Conservation (phyloP, 2,113 vertebrate genomes). For the Cercocebus atys region DNA sequence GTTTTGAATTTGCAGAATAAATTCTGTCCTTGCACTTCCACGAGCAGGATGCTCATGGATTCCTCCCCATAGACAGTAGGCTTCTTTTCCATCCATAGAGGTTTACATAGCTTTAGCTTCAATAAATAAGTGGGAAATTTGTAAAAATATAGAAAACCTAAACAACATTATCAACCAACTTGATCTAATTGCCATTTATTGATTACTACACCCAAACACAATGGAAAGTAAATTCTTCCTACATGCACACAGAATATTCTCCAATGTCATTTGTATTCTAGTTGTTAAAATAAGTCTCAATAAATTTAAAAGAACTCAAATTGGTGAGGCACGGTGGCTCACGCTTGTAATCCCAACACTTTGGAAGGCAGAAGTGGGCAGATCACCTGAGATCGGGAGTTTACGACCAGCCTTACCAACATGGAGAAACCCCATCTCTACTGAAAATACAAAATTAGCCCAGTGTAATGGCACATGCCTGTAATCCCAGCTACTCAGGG, state of each 20-base stretch:
- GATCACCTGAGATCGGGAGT: too few relatives aligned
- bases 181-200: neutral
- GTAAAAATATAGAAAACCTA: too few relatives aligned
- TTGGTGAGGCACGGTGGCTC: too few relatives aligned
- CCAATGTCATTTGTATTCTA: neutral
- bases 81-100: neutral
- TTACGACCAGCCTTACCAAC: too few relatives aligned
- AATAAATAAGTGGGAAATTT: neutral
- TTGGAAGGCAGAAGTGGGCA: too few relatives aligned
- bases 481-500: too few relatives aligned
- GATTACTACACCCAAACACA: neutral
- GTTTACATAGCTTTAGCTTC: neutral
- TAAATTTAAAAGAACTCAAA: neutral
- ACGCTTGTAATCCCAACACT: too few relatives aligned
- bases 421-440: too few relatives aligned
- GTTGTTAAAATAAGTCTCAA: neutral
- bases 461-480: too few relatives aligned
- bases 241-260: neutral
- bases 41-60: neutral
- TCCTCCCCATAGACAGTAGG: neutral
- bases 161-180: neutral
- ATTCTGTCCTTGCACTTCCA: neutral
- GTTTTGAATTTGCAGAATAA: neutral
- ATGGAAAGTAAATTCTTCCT: neutral
- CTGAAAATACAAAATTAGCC: too few relatives aligned